A percentile compares a stretch with the other conserved stretches of the same genome.
Evolutionary conservation across 2,113 vertebrate genomes (phyloP).

Genomic region (Vanacampus margaritifer): DNA sequence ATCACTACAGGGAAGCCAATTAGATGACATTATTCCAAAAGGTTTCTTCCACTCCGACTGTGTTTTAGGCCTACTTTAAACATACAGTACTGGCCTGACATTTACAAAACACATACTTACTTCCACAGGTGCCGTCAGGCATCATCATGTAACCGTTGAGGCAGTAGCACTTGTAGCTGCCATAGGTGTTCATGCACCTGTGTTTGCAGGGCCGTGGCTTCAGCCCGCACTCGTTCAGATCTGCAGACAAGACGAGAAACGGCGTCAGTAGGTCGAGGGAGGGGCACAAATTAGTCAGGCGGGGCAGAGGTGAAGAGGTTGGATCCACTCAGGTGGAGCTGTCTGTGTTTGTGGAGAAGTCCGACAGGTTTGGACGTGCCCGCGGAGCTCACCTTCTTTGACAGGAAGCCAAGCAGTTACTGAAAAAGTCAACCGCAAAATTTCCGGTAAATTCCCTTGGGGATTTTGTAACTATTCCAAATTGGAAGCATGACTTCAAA

Average conservation of each 20-base stretch:
- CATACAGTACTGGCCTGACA: background rate
- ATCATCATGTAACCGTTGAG: constrained; percentile 92
- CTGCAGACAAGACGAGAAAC: constrained; percentile 69
- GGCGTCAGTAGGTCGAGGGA: constrained; percentile 31
- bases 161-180: constrained; percentile 98
- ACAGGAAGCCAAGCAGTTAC: constrained; percentile 46
- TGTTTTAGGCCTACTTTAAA: no score
- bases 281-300: constrained; percentile 33
- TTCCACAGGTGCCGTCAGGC: constrained; percentile 91
- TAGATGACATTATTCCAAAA: constrained; percentile 26
- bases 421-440: background rate
- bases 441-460: background rate
- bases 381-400: constrained; percentile 22
- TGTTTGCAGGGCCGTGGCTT: constrained; percentile 94
- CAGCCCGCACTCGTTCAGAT: constrained; percentile 94
- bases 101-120: constrained; percentile 68
- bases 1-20: constrained; percentile 40
- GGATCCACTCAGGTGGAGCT: constrained; percentile 15
- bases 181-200: constrained; percentile 94
- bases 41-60: background rate
- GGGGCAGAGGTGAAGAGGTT: constrained; percentile 51
- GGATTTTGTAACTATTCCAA: background rate
- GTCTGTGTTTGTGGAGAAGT: constrained; percentile 20
- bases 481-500: background rate
- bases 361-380: background rate